Percentiles rank a stretch among this genome's conserved stretches.
Evolutionary conservation across 2,888 invertebrate genomes (phyloP).

Genomic region (Hyposoter dolosus): DNA sequence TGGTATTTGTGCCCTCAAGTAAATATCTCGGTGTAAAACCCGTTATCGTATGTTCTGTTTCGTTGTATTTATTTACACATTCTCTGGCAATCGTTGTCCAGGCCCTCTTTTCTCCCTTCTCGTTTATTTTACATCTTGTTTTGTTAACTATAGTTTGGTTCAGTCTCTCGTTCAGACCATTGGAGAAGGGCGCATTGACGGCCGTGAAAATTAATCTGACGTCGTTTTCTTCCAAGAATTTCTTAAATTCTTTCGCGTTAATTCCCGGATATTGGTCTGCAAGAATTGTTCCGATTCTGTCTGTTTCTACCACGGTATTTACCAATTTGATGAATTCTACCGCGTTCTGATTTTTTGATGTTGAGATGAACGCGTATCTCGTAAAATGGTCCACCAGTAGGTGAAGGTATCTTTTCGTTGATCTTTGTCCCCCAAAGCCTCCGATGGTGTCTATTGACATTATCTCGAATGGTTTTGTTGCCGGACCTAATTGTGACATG

Average conservation of each 20-base stretch:
- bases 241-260: conserved; percentile 72
- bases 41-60: conserved; percentile 72
- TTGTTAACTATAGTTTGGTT: conserved; percentile 72
- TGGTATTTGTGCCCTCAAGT: conserved; percentile 71
- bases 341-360: conserved; percentile 17
- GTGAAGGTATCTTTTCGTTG: conserved; percentile 75
- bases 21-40: conserved; percentile 72
- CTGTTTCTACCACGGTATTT: conserved; percentile 10
- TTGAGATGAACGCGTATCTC: not conserved
- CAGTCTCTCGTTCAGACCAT: conserved; percentile 35
- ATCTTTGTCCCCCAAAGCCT: conserved; percentile 73
- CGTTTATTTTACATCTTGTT: conserved; percentile 74
- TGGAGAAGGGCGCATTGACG: conserved; percentile 69
- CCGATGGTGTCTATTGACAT: conserved; percentile 76
- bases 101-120: conserved; percentile 66
- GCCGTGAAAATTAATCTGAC: conserved; percentile 75
- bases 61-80: conserved; percentile 74
- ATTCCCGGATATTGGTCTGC: conserved; percentile 74
- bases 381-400: conserved; percentile 14
- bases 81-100: conserved; percentile 74
- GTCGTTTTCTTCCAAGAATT: conserved; percentile 65
- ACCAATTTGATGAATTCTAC: conserved; percentile 25
- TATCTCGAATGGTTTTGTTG: conserved; percentile 73
- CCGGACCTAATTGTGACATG: conserved; percentile 73
- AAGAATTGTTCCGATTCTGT: conserved; percentile 46